These are phyloP conservation scores for Tokudaia tokunoshimensis DNA, from an alignment of 2,797 vertebrate species.

Conservation along the genomic window DNA sequence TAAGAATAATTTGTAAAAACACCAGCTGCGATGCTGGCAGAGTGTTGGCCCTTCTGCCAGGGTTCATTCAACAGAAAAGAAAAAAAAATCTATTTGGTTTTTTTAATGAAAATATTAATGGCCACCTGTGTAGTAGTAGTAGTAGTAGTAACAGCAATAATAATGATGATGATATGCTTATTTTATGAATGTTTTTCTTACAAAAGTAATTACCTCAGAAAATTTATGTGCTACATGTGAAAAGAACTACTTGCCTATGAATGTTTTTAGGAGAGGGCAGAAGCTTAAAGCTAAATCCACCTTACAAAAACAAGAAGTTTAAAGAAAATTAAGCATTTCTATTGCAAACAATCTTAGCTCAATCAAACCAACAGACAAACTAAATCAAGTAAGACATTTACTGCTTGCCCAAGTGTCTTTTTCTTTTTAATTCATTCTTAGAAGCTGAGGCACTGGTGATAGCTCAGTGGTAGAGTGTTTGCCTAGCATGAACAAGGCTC, in stretches of 20 bases:
- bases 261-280: neutral
- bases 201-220: slow-evolving; percentile 56
- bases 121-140: slow-evolving; percentile 71
- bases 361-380: neutral
- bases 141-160: too few relatives aligned
- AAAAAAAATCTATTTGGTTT: slow-evolving; percentile 66
- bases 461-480: neutral
- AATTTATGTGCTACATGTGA: neutral
- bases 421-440: slow-evolving; percentile 34
- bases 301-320: neutral
- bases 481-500: neutral
- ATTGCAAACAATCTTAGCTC: neutral
- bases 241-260: slow-evolving; percentile 20
- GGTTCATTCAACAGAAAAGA: neutral
- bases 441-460: neutral
- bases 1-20: neutral
- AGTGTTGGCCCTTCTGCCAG: neutral
- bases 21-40: neutral
- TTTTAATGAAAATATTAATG: slow-evolving; percentile 79
- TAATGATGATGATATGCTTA: neutral
- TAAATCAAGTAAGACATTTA: neutral
- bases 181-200: slow-evolving; percentile 73
- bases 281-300: slow-evolving; percentile 34
- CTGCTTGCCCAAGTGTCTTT: neutral
- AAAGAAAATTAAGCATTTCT: slow-evolving; percentile 5